Conservation (phyloP, 2,888 invertebrate species). For the Harpalus rufipes region DNA sequence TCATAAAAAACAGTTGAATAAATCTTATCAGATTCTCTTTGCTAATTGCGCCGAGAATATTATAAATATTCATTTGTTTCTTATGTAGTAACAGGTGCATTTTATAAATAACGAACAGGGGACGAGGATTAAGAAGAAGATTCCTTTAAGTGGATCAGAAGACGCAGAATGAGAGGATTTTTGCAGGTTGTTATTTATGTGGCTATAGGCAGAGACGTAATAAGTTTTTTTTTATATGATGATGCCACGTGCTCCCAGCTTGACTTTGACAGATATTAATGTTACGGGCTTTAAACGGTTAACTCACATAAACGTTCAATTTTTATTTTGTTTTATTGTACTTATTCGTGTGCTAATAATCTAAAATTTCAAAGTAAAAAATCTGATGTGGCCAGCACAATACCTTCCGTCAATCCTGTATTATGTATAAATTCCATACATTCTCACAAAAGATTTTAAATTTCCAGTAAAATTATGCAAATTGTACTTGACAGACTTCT, state of each 20-base stretch:
- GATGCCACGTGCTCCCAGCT: slow-evolving; percentile 54
- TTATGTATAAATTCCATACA: too few relatives aligned
- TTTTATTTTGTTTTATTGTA: neutral
- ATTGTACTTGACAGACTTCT: too few relatives aligned
- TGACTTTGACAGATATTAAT: slow-evolving; percentile 54
- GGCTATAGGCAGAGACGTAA: neutral
- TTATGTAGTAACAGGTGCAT: slow-evolving; percentile 55
- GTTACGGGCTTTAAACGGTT: neutral
- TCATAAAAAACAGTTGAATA: slow-evolving; percentile 54
- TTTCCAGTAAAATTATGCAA: too few relatives aligned
- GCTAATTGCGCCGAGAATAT: slow-evolving; percentile 59
- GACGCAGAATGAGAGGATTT: neutral
- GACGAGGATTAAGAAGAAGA: slow-evolving; percentile 1
- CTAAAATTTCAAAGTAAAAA: neutral
- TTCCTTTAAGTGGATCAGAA: slow-evolving; percentile 53
- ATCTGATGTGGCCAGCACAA: too few relatives aligned
- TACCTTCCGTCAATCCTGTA: too few relatives aligned
- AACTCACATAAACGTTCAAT: slow-evolving; percentile 15
- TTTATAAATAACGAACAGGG: slow-evolving; percentile 56
- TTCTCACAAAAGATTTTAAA: too few relatives aligned
- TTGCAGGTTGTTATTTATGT: slow-evolving; percentile 45
- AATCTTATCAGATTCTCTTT: slow-evolving; percentile 61
- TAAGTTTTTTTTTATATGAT: slow-evolving; percentile 20
- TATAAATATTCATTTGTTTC: slow-evolving; percentile 65
- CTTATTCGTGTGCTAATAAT: neutral